Base-by-base conservation (phyloP, 2,113 vertebrate genomes). In the Dendrocopos noguchii region DNA sequence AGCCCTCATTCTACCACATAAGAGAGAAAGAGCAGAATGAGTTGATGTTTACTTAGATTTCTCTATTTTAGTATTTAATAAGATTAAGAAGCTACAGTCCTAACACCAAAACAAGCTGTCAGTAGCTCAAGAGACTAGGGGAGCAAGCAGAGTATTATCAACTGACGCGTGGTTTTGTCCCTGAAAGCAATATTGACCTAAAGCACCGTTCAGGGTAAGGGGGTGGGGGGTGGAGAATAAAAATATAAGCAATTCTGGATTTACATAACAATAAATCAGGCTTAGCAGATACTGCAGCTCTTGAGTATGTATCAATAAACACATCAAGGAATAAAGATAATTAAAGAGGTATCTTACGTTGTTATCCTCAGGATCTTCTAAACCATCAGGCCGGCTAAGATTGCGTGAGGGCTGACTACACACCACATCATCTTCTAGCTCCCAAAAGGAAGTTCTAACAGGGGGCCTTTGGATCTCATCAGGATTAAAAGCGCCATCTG, bases 341-440 rank as follows among this genome's bases (percentile, higher is more conserved):
- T 42, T 10, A 44, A 65, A 46, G 82, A 59, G 65, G 34, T 84
- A 81, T 95, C 94, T 97, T 97, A 95, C 98, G 75, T 97, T 98
- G 93, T 90, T 97, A 2, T 98, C 98, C 92, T 99, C 99, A 0
- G 98, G 97, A 93, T 99, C 99, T 95, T 99, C 99, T 88, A 98
- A 98, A 74, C 98, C 99, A 56, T 99, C 99, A 28, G 99, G 99
- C 15, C 98, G 98, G 94, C 98, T 99, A 67, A 98, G 98, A 90
- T 99, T 99, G 88, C 99, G 98, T 68, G 99, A 98, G 63, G 99
- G 99, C 91, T 99, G 99, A 94, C 99, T 99, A 86, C 99, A 99
- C 88, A 99, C 99, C 15, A 99, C 99, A 16, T 98, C 99, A 79
- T 98, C 99, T 94, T 99, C 98, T 1, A 97, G 84, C 60, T 96